Base-by-base conservation (phyloP, 2,797 vertebrate genomes). In the Rhinichthys osculus region DNA sequence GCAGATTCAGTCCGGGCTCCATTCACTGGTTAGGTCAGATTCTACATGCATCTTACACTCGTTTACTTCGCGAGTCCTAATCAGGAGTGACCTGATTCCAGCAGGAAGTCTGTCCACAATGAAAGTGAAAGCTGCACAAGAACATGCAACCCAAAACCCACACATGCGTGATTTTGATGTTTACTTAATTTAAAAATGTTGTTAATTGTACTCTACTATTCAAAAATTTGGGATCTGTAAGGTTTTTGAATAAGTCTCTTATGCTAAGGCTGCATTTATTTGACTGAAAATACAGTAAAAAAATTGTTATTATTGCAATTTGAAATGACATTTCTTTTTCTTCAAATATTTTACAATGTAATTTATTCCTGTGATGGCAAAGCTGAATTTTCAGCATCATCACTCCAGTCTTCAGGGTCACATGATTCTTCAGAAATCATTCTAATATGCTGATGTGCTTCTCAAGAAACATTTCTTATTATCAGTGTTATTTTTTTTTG, bases 1-100 rank as follows among this genome's bases (percentile, higher is more conserved):
- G 5, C n/a, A 59, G 62, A 79, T 66, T 66, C 10, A 21, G 7
- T 79, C 44, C n/a, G 21, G 59, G 27, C 16, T 47, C n/a, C 1
- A 14, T 47, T 79, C 59, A 47, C 40, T 79, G 59, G 78, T 62
- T 77, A n/a, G 74, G 30, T 78, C 35, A 40, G 74, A 78, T 59
- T 78, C 14, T 59, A 40, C 7, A 16, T 40, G 52, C 5, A 9
- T 38, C 16, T 42, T 19, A 42, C n/a, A 62, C 35, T 62, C 3
- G 4, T 62, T 78, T 30, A 57, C 1, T 7, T 11, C 3, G 47
- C 30, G 27, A 23, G 44, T 33, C 27, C 72, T 74, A 54, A 54
- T 35, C 50, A 76, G 19, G 30, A 76, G 47, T 35, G 17, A 35
- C 5, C 2, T 35, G 30, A 76, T 54, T 76, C 19, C 21, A 38